A percentile compares a stretch with the other conserved stretches of the same genome.
Conservation (phyloP, 2,797 vertebrate genomes). For the Hemitrygon akajei region DNA sequence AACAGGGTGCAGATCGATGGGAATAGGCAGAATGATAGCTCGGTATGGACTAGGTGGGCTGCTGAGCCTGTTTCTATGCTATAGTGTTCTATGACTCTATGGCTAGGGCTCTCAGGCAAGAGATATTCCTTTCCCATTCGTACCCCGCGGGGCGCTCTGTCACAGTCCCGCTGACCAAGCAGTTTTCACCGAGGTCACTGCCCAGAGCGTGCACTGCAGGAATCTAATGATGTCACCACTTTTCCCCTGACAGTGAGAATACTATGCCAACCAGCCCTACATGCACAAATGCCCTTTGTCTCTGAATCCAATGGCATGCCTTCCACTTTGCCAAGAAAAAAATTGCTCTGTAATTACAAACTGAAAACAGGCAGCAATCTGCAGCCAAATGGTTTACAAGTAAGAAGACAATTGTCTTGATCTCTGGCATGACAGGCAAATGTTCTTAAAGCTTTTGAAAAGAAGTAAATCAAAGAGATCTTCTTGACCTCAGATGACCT, state of each 20-base stretch:
- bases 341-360: slow-evolving; percentile 6
- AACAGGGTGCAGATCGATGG: too few relatives aligned
- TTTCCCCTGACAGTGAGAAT: not conserved
- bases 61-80: too few relatives aligned
- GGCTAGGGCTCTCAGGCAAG: not conserved
- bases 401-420: not conserved
- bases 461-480: not conserved
- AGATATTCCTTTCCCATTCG: too few relatives aligned
- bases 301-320: not conserved
- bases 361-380: not conserved
- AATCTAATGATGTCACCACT: not conserved
- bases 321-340: not conserved
- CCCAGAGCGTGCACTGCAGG: too few relatives aligned
- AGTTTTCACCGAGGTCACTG: not conserved
- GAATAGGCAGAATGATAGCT: too few relatives aligned
- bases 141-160: not conserved
- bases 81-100: too few relatives aligned
- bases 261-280: not conserved
- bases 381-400: not conserved
- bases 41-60: too few relatives aligned
- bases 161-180: not conserved
- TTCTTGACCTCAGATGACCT: not conserved
- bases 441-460: not conserved
- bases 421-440: not conserved
- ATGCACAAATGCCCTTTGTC: slow-evolving; percentile 14